Evolutionary conservation across 2,888 invertebrate species (phyloP), one percentile per base, ranked within the genome.

Genomic region (Andrena dorsata): DNA sequence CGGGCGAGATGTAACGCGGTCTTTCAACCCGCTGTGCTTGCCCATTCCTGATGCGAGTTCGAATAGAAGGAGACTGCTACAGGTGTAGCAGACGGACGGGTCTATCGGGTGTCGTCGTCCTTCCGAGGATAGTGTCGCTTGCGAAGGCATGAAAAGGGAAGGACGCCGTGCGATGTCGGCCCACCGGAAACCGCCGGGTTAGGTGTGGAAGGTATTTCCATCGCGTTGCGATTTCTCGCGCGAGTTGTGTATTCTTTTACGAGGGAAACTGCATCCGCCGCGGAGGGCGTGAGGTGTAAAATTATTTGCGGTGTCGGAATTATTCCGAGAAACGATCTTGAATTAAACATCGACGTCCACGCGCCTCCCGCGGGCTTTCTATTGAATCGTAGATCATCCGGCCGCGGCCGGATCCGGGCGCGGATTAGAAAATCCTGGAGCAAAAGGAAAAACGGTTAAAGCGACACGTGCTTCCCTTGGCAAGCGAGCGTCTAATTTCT

Each of bases 1-100:
- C 73, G 68, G 79, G 73, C 76, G 79, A 87, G 84, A 88, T 89
- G 86, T 89, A 83, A 89, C 78, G 84, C 84, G 88, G 82, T 85
- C 89, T 66, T 86, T 89, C 88, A 89, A 89, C 82, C 73, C 82
- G 60, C 47, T 56, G 58, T 75, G n/a, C 64, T 81, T 78, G 79
- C 76, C 56, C 76, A 70, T 89, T 49, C 88, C 88, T 88, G 88
- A 88, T 83, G 83, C 76, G 88, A 82, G 82, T 88, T 77, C 80
- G 76, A 86, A 88, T 86, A 80, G 74, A 71, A 80, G 74, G 76
- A 65, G 61, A 51, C 41, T 5, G 71, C 16, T 63, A 41, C 72
- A 28, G 56, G 71, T 28, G 51, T 58, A 32, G 69, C 41, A 28
- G 28, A 73, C 16, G 32, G 26, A 51, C 41, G 51, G 10, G 13